A percentile compares a stretch with the other conserved stretches of the same genome.
phyloP scores from a whole-genome alignment of 2,888 invertebrate species.

The Scaptodrosophila latifasciaeformis region DNA sequence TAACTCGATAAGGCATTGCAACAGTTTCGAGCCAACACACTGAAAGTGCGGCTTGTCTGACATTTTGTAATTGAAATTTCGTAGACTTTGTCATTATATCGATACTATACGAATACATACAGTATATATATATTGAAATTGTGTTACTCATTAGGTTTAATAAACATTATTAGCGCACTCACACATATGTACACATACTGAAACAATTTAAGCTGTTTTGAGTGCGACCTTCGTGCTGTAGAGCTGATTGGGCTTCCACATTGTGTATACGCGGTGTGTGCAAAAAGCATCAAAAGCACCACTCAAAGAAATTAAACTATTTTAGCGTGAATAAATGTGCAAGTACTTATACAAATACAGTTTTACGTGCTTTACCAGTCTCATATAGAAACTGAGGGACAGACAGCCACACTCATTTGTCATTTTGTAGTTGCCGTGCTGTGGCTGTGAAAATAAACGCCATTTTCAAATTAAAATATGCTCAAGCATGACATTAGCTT shows the following conservation, averaged over 20 bases:
- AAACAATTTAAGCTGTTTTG: not conserved
- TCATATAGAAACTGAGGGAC: not conserved
- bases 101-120: not conserved
- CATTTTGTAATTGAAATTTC: constrained; percentile 57
- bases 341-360: not conserved
- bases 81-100: not conserved
- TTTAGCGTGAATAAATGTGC: constrained; percentile 16
- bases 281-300: constrained; percentile 18
- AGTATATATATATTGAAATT: not conserved
- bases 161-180: not conserved
- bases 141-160: not conserved
- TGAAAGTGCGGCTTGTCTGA: constrained; percentile 44
- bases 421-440: not conserved
- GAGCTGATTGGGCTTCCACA: too few species aligned
- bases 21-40: not conserved
- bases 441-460: constrained; percentile 18
- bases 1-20: not conserved
- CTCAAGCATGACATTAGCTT: constrained; percentile 52
- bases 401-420: too few species aligned
- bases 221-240: too few species aligned
- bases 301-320: constrained; percentile 58
- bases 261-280: constrained; percentile 36
- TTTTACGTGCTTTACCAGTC: not conserved
- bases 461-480: constrained; percentile 58
- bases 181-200: not conserved